A percentile compares a stretch with the other conserved stretches of the same genome.
Conservation (phyloP, 2,113 vertebrate species). For the Sapayoa aenigma region DNA sequence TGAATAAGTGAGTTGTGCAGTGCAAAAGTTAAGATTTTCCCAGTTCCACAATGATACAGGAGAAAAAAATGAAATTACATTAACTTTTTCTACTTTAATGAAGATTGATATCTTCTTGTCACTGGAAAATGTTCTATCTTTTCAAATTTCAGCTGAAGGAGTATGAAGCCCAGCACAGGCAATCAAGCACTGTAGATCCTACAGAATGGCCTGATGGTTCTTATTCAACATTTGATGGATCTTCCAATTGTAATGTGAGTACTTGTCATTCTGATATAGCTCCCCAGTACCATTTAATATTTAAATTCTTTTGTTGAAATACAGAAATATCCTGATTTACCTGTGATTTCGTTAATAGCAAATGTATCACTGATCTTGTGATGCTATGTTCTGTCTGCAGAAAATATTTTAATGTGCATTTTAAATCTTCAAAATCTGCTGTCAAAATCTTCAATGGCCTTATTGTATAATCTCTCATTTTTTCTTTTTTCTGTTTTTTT, state of each 20-base stretch:
- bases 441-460: background rate
- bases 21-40: background rate
- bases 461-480: background rate
- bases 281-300: background rate
- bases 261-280: background rate
- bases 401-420: background rate
- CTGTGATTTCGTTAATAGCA: background rate
- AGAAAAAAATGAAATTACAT: background rate
- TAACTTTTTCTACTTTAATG: background rate
- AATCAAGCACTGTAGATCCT: slow-evolving; percentile 82
- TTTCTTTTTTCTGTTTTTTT: background rate
- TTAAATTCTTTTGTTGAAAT: background rate
- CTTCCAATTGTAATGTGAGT: slow-evolving; percentile 96
- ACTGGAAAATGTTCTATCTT: background rate
- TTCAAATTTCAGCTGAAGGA: slow-evolving; percentile 92
- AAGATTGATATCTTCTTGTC: background rate
- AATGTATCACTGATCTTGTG: background rate
- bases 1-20: background rate
- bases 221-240: slow-evolving; percentile 85
- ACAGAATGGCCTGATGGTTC: slow-evolving; percentile 89
- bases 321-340: background rate
- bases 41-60: background rate
- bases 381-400: background rate
- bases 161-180: slow-evolving; percentile 93
- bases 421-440: background rate